A percentile compares a stretch with the other conserved stretches of the same genome.
These are phyloP conservation scores for Tiphia femorata DNA, from an alignment of 2,888 invertebrate genomes.

Conservation along the genomic window DNA sequence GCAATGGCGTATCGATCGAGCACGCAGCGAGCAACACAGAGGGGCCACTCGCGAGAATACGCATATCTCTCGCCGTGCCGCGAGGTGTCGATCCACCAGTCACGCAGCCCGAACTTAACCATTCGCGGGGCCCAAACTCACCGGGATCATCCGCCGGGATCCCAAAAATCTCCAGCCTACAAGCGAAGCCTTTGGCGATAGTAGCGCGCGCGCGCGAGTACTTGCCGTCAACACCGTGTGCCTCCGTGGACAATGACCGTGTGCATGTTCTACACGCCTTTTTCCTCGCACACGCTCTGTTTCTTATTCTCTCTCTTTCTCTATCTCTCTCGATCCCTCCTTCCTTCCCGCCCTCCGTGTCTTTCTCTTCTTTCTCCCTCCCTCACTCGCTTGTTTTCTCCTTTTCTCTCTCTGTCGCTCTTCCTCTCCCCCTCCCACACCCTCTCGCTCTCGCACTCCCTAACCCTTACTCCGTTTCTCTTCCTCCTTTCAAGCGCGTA, in stretches of 20 bases:
- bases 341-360: constrained; percentile 1
- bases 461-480: constrained; percentile 13
- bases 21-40: constrained; percentile 44
- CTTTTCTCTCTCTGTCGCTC: constrained; percentile 5
- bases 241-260: constrained; percentile 11
- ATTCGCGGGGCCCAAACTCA: constrained; percentile 14
- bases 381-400: too few species aligned
- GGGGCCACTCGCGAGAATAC: constrained; percentile 52
- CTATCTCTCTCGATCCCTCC: neutral
- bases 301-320: constrained; percentile 4
- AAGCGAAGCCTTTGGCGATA: too few species aligned
- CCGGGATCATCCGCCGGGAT: constrained; percentile 7
- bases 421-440: neutral
- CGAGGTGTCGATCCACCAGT: constrained; percentile 11
- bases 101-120: constrained; percentile 14
- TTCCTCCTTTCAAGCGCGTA: too few species aligned
- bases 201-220: constrained; percentile 17
- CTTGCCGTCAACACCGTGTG: constrained; percentile 23
- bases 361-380: constrained; percentile 1
- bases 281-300: constrained; percentile 11
- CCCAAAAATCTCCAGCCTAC: too few species aligned
- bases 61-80: constrained; percentile 52
- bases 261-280: constrained; percentile 12
- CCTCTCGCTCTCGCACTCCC: neutral
- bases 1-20: constrained; percentile 66